Percentiles rank a stretch among this genome's conserved stretches.
Evolutionary conservation across 2,888 invertebrate genomes (phyloP).

Genomic region (Apantesis nais): DNA sequence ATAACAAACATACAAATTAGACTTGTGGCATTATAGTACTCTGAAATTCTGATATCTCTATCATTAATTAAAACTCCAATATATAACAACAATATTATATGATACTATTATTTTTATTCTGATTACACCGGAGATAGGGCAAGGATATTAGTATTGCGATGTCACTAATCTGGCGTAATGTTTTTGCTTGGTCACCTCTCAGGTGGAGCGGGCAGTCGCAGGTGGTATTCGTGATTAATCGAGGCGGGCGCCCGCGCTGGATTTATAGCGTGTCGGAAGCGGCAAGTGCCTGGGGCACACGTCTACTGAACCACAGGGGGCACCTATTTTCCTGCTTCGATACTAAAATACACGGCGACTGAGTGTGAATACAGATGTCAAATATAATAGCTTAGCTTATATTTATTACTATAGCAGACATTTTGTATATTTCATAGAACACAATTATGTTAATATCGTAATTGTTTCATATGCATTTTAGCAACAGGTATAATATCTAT

Average conservation of each 20-base stretch:
- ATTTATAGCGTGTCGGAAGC: conserved; percentile 73
- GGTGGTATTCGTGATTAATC: conserved; percentile 78
- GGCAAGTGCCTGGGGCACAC: conserved; percentile 57
- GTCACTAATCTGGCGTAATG: conserved; percentile 62
- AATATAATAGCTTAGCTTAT: conserved; percentile 27
- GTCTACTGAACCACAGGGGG: conserved; percentile 64
- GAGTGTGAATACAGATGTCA: conserved; percentile 43
- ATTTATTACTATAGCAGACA: conserved; percentile 2
- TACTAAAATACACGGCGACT: conserved; percentile 53
- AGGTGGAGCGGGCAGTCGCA: conserved; percentile 61
- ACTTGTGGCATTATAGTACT: no score
- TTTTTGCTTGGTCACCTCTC: conserved; percentile 65
- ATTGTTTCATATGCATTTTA: no score
- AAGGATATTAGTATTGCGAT: conserved; percentile 54
- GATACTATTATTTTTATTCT: not conserved
- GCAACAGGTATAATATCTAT: no score
- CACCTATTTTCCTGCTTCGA: conserved; percentile 48
- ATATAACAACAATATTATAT: not conserved
- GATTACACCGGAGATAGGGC: conserved; percentile 4
- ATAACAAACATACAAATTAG: no score
- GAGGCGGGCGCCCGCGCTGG: conserved; percentile 61
- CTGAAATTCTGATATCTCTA: not conserved
- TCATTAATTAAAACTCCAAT: not conserved
- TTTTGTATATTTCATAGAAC: no score
- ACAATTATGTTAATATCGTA: no score